Percentiles rank a stretch among this genome's conserved stretches.
These are phyloP conservation scores for Leptestheria dahalacensis DNA, from an alignment of 1,140 invertebrate species.

Conservation along the genomic window DNA sequence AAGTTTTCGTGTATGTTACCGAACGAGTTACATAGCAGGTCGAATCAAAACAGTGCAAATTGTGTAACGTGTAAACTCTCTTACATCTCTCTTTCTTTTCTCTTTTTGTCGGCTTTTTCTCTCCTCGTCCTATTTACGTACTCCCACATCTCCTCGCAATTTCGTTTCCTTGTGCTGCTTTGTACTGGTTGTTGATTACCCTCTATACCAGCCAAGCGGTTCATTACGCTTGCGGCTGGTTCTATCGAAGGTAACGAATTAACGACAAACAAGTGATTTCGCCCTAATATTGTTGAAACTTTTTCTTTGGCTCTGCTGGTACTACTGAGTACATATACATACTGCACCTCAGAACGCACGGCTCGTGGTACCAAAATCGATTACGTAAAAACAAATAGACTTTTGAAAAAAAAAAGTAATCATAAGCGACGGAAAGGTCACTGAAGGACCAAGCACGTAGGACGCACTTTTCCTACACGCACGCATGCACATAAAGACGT, in stretches of 20 bases:
- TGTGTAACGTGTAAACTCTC: background rate
- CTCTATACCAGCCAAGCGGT: constrained; percentile 21
- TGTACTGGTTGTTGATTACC: constrained; percentile 10
- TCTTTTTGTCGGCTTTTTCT: background rate
- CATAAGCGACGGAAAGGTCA: background rate
- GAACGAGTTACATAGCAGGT: background rate
- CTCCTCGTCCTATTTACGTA: background rate
- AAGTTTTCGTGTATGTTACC: too few relatives aligned
- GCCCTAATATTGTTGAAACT: constrained; percentile 12
- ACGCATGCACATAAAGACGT: background rate
- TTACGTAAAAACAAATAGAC: too few relatives aligned
- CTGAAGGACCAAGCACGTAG: background rate
- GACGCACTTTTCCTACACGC: background rate
- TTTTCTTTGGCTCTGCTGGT: background rate
- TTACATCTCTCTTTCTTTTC: constrained; percentile 3
- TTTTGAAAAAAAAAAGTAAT: too few relatives aligned
- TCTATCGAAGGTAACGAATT: constrained; percentile 50
- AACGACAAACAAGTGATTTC: constrained; percentile 9
- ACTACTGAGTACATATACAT: too few relatives aligned
- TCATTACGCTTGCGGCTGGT: constrained; percentile 64
- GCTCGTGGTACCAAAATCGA: background rate
- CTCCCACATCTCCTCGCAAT: background rate
- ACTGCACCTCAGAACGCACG: background rate
- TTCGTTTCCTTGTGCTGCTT: constrained; percentile 9
- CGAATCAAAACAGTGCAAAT: background rate